Conservation (phyloP, 1,140 invertebrate species). For the Dendrolimus kikuchii region DNA sequence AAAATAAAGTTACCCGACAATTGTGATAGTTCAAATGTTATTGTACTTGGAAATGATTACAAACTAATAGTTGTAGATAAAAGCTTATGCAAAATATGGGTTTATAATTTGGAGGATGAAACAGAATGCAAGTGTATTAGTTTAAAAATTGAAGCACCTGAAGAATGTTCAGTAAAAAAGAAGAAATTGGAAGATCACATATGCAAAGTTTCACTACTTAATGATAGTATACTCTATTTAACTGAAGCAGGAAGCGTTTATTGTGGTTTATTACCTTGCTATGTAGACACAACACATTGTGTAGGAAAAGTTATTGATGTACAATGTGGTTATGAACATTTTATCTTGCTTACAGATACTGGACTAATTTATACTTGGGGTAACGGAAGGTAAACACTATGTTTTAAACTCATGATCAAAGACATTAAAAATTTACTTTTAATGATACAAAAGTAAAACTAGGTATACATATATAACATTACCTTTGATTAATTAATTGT, state of each 20-base stretch:
- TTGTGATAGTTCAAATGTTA: slow-evolving; percentile 6
- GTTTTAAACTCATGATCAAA: neutral
- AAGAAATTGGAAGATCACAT: slow-evolving; percentile 23
- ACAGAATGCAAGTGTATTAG: slow-evolving; percentile 24
- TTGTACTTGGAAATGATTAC: slow-evolving; percentile 40
- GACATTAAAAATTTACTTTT: too few relatives aligned
- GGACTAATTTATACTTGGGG: slow-evolving; percentile 88
- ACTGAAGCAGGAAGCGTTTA: slow-evolving; percentile 72
- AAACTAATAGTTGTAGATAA: slow-evolving; percentile 29
- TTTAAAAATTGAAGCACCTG: slow-evolving; percentile 24
- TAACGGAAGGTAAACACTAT: slow-evolving; percentile 78
- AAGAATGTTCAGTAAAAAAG: slow-evolving; percentile 23
- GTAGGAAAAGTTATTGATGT: slow-evolving; percentile 75
- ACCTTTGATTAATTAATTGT: too few relatives aligned
- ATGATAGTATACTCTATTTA: slow-evolving; percentile 52
- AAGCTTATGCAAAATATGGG: slow-evolving; percentile 24
- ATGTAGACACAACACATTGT: slow-evolving; percentile 72
- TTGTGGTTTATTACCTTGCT: slow-evolving; percentile 69
- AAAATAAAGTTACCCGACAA: slow-evolving; percentile 26
- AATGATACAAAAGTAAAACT: too few relatives aligned
- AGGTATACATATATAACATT: too few relatives aligned
- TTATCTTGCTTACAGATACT: slow-evolving; percentile 78
- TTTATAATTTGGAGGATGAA: slow-evolving; percentile 30
- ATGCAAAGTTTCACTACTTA: slow-evolving; percentile 25
- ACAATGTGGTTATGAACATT: slow-evolving; percentile 86